Evolutionary conservation across 1,140 invertebrate species (phyloP).

Genomic region (Harpegnathos saltator): DNA sequence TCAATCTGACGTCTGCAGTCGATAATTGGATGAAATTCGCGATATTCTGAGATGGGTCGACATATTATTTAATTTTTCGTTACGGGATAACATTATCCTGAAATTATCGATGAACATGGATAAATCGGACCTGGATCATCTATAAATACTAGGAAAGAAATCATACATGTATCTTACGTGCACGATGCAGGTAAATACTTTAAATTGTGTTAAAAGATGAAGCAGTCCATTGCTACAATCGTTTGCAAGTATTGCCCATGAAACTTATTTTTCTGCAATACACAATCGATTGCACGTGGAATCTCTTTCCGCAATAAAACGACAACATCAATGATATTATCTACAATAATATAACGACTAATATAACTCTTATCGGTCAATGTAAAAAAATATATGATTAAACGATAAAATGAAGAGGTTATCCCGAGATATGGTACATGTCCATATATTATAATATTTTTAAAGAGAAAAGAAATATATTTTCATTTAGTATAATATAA

Average conservation of each 20-base stretch:
- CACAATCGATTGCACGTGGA: too few relatives aligned
- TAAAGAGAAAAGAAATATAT: too few relatives aligned
- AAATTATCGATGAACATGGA: slow-evolving; percentile 38
- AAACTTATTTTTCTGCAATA: slow-evolving; percentile 8
- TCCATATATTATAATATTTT: too few relatives aligned
- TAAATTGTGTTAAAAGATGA: slow-evolving; percentile 11
- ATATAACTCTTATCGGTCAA: too few relatives aligned
- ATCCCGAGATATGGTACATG: too few relatives aligned
- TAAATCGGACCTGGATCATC: slow-evolving; percentile 15
- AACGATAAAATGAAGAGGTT: too few relatives aligned
- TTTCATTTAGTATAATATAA: too few relatives aligned
- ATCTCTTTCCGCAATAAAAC: too few relatives aligned
- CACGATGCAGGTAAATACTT: background rate
- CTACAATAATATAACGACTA: too few relatives aligned
- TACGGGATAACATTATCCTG: slow-evolving; percentile 5
- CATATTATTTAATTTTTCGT: slow-evolving; percentile 6
- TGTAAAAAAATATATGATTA: too few relatives aligned
- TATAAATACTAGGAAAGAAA: background rate
- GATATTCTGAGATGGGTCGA: slow-evolving; percentile 33
- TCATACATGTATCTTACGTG: background rate
- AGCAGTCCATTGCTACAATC: background rate
- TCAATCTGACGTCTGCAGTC: slow-evolving; percentile 46
- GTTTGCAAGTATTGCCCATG: background rate
- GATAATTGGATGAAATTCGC: slow-evolving; percentile 73
- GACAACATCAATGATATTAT: too few relatives aligned